Conservation (phyloP, 1,140 invertebrate genomes). For the Dufourea novaeangliae region DNA sequence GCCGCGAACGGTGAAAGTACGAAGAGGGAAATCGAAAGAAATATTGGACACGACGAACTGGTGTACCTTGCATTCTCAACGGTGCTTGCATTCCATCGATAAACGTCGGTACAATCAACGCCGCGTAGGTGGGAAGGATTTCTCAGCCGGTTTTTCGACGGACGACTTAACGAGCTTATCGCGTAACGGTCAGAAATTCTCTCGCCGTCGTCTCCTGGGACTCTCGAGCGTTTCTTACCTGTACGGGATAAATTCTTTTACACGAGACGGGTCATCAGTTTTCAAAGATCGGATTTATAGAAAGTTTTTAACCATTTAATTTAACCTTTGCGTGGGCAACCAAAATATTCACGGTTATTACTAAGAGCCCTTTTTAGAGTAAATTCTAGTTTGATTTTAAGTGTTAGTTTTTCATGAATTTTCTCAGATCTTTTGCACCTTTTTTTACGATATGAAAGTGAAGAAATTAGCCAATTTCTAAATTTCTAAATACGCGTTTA, state of each 20-base stretch:
- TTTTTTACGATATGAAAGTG: too few relatives aligned
- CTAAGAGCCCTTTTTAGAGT: too few relatives aligned
- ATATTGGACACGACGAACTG: constrained; percentile 1
- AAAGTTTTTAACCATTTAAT: too few relatives aligned
- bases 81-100: constrained; percentile 31
- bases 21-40: constrained; percentile 10
- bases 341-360: too few relatives aligned
- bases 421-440: too few relatives aligned
- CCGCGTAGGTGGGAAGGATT: constrained; percentile 17
- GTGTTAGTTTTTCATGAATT: too few relatives aligned
- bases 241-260: not conserved
- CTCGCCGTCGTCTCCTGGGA: not conserved
- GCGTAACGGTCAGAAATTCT: not conserved
- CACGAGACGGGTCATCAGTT: too few relatives aligned
- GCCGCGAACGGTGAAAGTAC: constrained; percentile 34
- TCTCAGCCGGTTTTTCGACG: constrained; percentile 22
- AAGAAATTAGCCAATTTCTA: too few relatives aligned
- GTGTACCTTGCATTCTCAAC: constrained; percentile 18
- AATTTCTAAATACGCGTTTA: too few relatives aligned
- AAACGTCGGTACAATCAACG: constrained; percentile 22
- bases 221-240: not conserved
- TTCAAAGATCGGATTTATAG: too few relatives aligned
- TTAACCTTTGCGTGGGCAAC: too few relatives aligned
- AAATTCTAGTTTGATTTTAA: too few relatives aligned
- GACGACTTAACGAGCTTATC: not conserved